Evolutionary conservation across 2,797 vertebrate species (phyloP).

Genomic region (Hemibagrus guttatus): DNA sequence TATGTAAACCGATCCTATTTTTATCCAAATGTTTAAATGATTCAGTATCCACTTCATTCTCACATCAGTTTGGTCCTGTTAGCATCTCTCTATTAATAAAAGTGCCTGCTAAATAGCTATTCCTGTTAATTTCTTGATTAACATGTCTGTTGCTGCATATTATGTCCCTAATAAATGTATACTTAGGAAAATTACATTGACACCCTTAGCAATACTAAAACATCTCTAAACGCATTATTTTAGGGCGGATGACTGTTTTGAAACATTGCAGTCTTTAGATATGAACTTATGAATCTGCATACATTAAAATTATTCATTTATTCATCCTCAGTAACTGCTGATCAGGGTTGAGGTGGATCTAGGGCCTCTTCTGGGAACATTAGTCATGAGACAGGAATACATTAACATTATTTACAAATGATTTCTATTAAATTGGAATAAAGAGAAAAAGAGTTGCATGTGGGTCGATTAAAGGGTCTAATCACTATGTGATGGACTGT

Average conservation of each 20-base stretch:
- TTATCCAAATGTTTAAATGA: not conserved
- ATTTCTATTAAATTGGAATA: not conserved
- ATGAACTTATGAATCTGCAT: not conserved
- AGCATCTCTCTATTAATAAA: not conserved
- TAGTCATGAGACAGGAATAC: not conserved
- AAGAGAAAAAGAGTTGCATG: not conserved
- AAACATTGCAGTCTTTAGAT: not conserved
- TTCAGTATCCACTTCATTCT: not conserved
- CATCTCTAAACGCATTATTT: not conserved
- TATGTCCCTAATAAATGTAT: not conserved
- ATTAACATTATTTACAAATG: conserved; percentile 11
- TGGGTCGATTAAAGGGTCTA: not conserved
- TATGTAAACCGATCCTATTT: not conserved
- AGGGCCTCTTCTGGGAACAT: not conserved
- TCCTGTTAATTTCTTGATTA: not conserved
- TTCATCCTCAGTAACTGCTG: not conserved
- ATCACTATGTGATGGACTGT: not conserved
- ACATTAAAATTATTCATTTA: not conserved
- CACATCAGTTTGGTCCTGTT: not conserved
- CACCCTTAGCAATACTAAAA: not conserved
- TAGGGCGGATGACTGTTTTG: not conserved
- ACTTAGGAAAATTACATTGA: not conserved
- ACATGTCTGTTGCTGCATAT: not conserved
- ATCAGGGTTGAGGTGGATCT: not conserved
- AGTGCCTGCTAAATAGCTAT: not conserved